Percentiles rank a stretch among this genome's conserved stretches.
Evolutionary conservation across 2,797 vertebrate species (phyloP).

Genomic region (Manis pentadactyla): DNA sequence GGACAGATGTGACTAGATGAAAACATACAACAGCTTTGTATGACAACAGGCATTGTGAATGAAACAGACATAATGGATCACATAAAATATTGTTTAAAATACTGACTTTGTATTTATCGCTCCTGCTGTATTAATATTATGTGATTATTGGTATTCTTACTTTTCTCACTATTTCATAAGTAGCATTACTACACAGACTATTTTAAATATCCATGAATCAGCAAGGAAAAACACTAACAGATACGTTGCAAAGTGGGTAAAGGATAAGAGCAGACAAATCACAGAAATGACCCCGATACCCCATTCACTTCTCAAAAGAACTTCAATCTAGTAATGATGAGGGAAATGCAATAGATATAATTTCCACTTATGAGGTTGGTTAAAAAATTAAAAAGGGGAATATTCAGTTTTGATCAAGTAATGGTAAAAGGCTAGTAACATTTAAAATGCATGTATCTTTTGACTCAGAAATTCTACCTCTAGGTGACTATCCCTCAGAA

Average conservation of each 20-base stretch:
- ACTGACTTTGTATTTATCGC: neutral
- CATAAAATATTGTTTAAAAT: neutral
- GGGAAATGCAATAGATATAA: neutral
- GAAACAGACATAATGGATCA: neutral
- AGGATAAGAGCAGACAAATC: neutral
- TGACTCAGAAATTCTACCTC: neutral
- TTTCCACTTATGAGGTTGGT: neutral
- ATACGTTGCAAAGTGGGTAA: neutral
- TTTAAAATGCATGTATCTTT: neutral
- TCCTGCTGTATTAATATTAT: neutral
- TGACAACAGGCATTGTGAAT: neutral
- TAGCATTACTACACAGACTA: neutral
- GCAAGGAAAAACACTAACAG: neutral
- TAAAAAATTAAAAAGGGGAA: neutral
- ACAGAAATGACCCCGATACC: neutral
- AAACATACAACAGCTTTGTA: neutral
- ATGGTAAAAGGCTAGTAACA: neutral
- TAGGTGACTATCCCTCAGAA: neutral
- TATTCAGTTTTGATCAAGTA: neutral
- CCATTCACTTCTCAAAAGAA: neutral
- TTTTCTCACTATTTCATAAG: slow-evolving; percentile 22
- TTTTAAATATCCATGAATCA: neutral
- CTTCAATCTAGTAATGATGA: neutral
- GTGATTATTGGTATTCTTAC: neutral
- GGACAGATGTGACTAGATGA: neutral